Evolutionary conservation across 2,797 vertebrate genomes (phyloP).

Genomic region (Alfaro cultratus): DNA sequence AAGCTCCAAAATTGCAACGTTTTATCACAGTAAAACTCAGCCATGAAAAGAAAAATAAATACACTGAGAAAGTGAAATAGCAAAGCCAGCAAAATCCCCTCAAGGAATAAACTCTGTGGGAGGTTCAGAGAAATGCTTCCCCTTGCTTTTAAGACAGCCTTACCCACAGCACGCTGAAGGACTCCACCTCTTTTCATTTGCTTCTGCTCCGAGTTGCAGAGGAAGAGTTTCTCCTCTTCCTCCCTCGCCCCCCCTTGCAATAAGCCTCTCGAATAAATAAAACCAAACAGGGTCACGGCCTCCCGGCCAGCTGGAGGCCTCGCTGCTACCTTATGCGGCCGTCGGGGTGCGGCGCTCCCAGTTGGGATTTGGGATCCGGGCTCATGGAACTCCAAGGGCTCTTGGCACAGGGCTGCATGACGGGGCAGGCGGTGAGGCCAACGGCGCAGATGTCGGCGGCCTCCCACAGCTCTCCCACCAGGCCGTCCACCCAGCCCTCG

Average conservation of each 20-base stretch:
- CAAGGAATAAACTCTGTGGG: slow-evolving; percentile 58
- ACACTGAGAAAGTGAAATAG: slow-evolving; percentile 72
- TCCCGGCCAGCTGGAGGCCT: slow-evolving; percentile 76
- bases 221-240: slow-evolving; percentile 35
- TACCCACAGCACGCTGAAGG: slow-evolving; percentile 6
- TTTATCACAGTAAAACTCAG: slow-evolving; percentile 81
- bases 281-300: slow-evolving; percentile 50
- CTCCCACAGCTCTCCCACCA: slow-evolving; percentile 89
- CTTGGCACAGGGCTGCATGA: slow-evolving; percentile 92
- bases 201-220: slow-evolving; percentile 31
- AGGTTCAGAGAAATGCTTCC: slow-evolving; percentile 51
- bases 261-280: slow-evolving; percentile 68
- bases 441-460: slow-evolving; percentile 88
- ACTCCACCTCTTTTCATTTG: slow-evolving; percentile 38
- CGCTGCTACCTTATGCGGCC: slow-evolving; percentile 96
- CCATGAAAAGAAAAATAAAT: slow-evolving; percentile 80
- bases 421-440: slow-evolving; percentile 87
- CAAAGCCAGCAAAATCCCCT: slow-evolving; percentile 69
- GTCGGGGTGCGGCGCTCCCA: slow-evolving; percentile 84
- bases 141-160: slow-evolving; percentile 40
- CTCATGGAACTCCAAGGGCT: slow-evolving; percentile 96
- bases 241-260: neutral
- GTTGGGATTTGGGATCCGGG: slow-evolving; percentile 95
- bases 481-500: slow-evolving; percentile 91
- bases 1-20: slow-evolving; percentile 69